Percentiles rank a stretch among this genome's conserved stretches.
Evolutionary conservation across 2,888 invertebrate species (phyloP).

Genomic region (Cyclophora punctaria): DNA sequence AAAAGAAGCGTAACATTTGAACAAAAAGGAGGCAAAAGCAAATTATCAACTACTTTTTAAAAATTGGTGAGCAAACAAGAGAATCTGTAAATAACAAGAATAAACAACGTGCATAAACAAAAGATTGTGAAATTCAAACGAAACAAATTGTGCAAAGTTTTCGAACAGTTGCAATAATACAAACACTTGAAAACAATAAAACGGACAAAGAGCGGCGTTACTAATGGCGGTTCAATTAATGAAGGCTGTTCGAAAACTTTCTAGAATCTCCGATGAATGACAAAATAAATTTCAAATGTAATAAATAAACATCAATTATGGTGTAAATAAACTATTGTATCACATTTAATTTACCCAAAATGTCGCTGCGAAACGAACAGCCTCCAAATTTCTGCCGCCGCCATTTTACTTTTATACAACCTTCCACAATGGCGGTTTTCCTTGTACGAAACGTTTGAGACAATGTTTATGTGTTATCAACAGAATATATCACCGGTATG

Average conservation of each 20-base stretch:
- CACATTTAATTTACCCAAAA: constrained; percentile 55
- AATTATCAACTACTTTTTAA: too few relatives aligned
- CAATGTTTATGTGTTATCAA: constrained; percentile 76
- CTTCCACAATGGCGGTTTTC: constrained; percentile 50
- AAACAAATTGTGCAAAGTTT: constrained; percentile 71
- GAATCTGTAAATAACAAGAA: background rate
- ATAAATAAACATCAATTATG: constrained; percentile 32
- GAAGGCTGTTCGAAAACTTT: constrained; percentile 83
- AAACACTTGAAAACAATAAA: constrained; percentile 50
- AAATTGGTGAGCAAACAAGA: too few relatives aligned
- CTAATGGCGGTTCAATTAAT: constrained; percentile 69
- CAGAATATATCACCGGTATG: too few relatives aligned
- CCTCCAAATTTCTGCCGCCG: constrained; percentile 76
- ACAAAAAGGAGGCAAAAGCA: too few relatives aligned
- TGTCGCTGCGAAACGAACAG: constrained; percentile 72
- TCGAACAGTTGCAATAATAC: constrained; percentile 72
- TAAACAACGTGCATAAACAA: constrained; percentile 8
- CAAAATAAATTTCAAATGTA: constrained; percentile 38
- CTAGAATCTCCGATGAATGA: constrained; percentile 45
- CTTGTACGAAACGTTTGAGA: constrained; percentile 71
- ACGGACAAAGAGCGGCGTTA: constrained; percentile 40
- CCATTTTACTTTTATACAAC: constrained; percentile 47
- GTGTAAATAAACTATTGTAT: constrained; percentile 37
- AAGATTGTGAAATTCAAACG: constrained; percentile 21
- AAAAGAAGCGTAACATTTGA: too few relatives aligned